phyloP scores from a whole-genome alignment of 1,140 invertebrate species.

The Leguminivora glycinivorella region DNA sequence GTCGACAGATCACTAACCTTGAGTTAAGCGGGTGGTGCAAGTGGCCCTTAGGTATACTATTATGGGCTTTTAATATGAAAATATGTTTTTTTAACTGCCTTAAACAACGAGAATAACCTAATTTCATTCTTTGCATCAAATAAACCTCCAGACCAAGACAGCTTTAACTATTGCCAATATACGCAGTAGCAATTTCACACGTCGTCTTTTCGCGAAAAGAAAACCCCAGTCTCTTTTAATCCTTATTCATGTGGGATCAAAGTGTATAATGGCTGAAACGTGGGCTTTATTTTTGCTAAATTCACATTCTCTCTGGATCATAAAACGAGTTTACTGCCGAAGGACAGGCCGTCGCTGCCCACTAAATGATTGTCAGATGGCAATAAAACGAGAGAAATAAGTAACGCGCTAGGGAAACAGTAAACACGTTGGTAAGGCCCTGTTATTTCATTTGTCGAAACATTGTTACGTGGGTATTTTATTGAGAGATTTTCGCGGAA shows the following conservation, averaged over 20 bases:
- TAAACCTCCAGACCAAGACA: slow-evolving; percentile 8
- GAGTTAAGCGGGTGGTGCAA: too few species aligned
- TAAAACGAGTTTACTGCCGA: slow-evolving; percentile 29
- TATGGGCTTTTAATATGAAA: too few species aligned
- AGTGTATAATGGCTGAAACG: neutral
- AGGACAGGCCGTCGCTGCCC: slow-evolving; percentile 27
- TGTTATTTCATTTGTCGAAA: slow-evolving; percentile 20
- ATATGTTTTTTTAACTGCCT: too few species aligned
- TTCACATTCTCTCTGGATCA: slow-evolving; percentile 17
- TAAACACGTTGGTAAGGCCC: slow-evolving; percentile 21
- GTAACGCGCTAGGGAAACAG: slow-evolving; percentile 10
- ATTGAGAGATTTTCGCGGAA: neutral
- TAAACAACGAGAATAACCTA: neutral
- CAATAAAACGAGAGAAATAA: slow-evolving; percentile 27
- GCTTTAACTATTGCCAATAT: slow-evolving; percentile 26
- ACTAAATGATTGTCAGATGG: slow-evolving; percentile 28
- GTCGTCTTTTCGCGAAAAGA: slow-evolving; percentile 8
- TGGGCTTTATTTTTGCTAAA: slow-evolving; percentile 21
- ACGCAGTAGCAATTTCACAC: slow-evolving; percentile 25
- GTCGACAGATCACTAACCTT: too few species aligned
- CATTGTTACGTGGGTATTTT: neutral
- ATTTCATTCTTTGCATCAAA: neutral
- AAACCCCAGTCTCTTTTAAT: neutral
- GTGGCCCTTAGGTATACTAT: too few species aligned
- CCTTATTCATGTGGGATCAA: neutral